A percentile compares a stretch with the other conserved stretches of the same genome.
phyloP scores from a whole-genome alignment of 92 coral and sea anemone genomes.

The Metridium senile region DNA sequence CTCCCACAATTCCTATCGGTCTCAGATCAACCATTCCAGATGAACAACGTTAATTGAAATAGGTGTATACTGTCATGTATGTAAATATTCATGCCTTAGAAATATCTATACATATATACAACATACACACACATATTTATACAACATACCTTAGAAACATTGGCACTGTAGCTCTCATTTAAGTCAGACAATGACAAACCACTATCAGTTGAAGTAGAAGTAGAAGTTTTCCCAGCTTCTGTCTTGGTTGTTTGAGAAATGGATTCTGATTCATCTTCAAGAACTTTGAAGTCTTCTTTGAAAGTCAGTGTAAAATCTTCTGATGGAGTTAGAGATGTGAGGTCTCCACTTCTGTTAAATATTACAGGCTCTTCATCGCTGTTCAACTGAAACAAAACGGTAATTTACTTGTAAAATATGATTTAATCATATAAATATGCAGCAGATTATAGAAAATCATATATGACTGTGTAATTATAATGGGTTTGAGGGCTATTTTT shows the following conservation, averaged over 20 bases:
- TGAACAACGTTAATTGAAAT: too few species aligned
- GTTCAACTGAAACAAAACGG: conserved; percentile 26
- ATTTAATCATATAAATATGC: too few species aligned
- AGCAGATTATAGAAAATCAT: too few species aligned
- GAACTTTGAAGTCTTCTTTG: conserved; percentile 1
- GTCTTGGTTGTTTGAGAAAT: not conserved
- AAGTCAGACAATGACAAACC: conserved; percentile 20
- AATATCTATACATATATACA: too few species aligned
- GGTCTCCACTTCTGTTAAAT: conserved; percentile 44
- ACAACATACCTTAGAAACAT: conserved; percentile 18
- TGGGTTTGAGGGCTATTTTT: too few species aligned
- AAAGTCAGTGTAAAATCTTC: not conserved
- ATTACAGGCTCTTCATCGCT: conserved; percentile 66
- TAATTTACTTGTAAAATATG: not conserved
- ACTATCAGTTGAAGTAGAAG: conserved; percentile 30
- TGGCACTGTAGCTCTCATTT: conserved; percentile 5
- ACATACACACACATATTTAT: too few species aligned
- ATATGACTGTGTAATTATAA: too few species aligned
- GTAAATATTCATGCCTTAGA: not conserved
- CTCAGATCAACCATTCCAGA: too few species aligned
- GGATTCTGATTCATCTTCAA: not conserved
- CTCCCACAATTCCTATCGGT: too few species aligned
- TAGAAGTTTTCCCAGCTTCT: not conserved
- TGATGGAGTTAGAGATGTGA: conserved; percentile 11
- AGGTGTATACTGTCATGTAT: too few species aligned